Percentiles rank a stretch among this genome's conserved stretches.
phyloP scores from a whole-genome alignment of 1,140 invertebrate genomes.

The Diuraphis noxia region DNA sequence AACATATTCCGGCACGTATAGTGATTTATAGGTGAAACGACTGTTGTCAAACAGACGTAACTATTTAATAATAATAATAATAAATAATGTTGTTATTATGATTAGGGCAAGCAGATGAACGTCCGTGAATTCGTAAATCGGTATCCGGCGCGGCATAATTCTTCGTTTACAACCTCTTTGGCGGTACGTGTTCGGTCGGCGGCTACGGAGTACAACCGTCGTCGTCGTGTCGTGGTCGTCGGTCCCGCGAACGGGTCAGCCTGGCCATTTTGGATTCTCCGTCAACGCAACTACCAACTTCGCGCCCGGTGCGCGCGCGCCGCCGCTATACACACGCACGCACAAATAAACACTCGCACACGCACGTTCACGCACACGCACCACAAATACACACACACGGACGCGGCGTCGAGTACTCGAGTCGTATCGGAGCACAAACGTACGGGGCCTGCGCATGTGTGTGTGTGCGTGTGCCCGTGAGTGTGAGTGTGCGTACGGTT shows the following conservation, averaged over 20 bases:
- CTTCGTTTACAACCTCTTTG: background rate
- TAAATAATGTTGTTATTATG: too few species aligned
- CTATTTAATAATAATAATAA: background rate
- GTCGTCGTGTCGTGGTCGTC: background rate
- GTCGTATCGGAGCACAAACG: too few species aligned
- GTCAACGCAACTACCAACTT: constrained; percentile 1
- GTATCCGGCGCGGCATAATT: background rate
- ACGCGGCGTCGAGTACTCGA: too few species aligned
- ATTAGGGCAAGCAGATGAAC: too few species aligned
- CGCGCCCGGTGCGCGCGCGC: constrained; percentile 12
- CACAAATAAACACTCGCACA: background rate
- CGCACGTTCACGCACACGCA: background rate
- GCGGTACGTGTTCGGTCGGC: too few species aligned
- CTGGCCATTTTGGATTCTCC: constrained; percentile 40
- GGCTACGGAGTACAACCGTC: background rate
- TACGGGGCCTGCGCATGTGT: background rate
- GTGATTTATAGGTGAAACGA: background rate
- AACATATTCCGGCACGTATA: background rate
- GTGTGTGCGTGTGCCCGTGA: background rate
- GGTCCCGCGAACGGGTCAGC: constrained; percentile 36
- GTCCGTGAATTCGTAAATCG: background rate
- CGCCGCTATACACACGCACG: background rate
- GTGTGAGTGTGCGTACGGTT: background rate
- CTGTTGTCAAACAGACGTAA: too few species aligned
- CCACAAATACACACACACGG: background rate